These are phyloP conservation scores for Temnothorax longispinosus DNA, from an alignment of 1,140 invertebrate species.

Conservation along the genomic window DNA sequence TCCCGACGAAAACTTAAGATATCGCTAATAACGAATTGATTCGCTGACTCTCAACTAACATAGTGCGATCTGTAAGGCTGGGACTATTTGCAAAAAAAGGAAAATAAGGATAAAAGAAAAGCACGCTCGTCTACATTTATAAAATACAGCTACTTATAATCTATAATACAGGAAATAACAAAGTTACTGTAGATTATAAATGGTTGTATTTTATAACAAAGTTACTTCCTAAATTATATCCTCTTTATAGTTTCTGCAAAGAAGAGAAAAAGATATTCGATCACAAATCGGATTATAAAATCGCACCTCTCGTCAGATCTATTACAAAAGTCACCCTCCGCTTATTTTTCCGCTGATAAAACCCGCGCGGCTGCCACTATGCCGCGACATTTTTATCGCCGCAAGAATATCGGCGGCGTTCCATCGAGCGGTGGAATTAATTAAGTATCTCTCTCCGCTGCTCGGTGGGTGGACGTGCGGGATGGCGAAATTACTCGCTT, in stretches of 20 bases:
- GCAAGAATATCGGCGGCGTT: constrained; percentile 71
- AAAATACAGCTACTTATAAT: not conserved
- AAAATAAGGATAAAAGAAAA: not conserved
- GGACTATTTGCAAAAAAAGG: not conserved
- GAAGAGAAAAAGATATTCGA: not conserved
- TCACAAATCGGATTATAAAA: constrained; percentile 22
- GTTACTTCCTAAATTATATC: not conserved
- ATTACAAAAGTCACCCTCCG: not conserved
- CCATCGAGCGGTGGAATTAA: constrained; percentile 74
- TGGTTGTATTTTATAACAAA: not conserved
- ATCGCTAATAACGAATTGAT: not conserved
- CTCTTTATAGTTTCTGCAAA: not conserved
- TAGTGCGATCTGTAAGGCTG: not conserved
- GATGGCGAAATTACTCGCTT: constrained; percentile 83
- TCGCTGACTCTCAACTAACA: not conserved
- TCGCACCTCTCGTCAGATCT: not conserved
- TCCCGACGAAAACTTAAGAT: not conserved
- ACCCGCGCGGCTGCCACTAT: constrained; percentile 16
- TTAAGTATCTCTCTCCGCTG: constrained; percentile 78
- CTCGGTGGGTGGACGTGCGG: constrained; percentile 72
- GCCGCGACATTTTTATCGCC: constrained; percentile 26
- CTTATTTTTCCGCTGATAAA: constrained; percentile 20
- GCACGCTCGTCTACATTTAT: not conserved
- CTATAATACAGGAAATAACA: not conserved
- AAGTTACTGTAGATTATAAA: too few relatives aligned